These are phyloP conservation scores for Colostygia pectinataria DNA, from an alignment of 2,888 invertebrate species.

Conservation along the genomic window DNA sequence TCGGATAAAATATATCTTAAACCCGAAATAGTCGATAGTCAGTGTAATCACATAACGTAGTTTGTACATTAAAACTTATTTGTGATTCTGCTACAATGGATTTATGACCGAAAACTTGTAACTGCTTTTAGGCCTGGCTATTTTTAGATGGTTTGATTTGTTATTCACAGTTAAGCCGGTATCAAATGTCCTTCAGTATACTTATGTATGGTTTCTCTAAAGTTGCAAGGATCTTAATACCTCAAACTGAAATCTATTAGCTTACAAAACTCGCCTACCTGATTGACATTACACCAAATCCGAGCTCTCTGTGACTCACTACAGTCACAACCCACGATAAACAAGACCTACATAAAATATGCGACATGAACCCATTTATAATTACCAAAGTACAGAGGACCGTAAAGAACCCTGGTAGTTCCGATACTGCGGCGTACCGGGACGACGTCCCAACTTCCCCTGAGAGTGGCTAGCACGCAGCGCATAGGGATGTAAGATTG, in stretches of 20 bases:
- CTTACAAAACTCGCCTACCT: neutral
- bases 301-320: neutral
- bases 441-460: constrained; percentile 44
- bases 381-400: constrained; percentile 45
- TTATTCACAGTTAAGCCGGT: too few relatives aligned
- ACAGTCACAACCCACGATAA: too few relatives aligned
- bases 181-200: too few relatives aligned
- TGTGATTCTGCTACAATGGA: too few relatives aligned
- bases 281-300: neutral
- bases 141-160: too few relatives aligned
- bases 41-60: constrained; percentile 54
- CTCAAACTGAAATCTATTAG: too few relatives aligned
- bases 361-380: constrained; percentile 50
- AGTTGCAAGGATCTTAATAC: too few relatives aligned
- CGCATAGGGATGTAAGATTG: constrained; percentile 9
- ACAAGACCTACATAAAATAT: constrained; percentile 41
- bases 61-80: neutral
- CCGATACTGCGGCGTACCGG: constrained; percentile 45
- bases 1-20: constrained; percentile 70
- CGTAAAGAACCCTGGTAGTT: constrained; percentile 50
- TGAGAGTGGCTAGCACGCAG: constrained; percentile 27
- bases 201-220: too few relatives aligned
- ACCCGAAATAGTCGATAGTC: constrained; percentile 57
- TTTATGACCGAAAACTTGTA: too few relatives aligned
- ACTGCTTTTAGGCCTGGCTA: too few relatives aligned